Evolutionary conservation across 2,888 invertebrate species (phyloP), one percentile per base, ranked within the genome.

Genomic region (Thymelicus lineola): DNA sequence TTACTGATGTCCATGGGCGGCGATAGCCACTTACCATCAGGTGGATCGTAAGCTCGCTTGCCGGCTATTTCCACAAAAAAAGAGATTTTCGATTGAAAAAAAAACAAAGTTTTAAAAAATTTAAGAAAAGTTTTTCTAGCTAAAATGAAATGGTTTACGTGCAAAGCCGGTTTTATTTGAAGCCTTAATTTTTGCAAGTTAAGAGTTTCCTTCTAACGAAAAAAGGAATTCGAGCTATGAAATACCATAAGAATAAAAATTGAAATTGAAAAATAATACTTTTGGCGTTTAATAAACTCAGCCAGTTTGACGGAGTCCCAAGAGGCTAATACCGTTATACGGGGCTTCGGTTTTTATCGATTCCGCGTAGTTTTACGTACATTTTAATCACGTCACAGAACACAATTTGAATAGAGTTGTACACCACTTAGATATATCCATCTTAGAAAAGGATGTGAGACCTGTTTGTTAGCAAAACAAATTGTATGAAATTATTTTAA

Each of bases 271-370:
- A 70, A 64, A 70, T 70, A 73, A 73, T 73, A 50, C 65, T 46
- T 71, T 63, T 66, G 72, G 70, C 66, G 61, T 75, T 75, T 73
- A 73, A 73, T 73, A 74, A 73, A 74, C 73, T 66, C 75, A 71
- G 72, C 71, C 71, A 66, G 58, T 53, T 71, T 60, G 58, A 61
- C 61, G 71, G 72, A 69, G 65, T 69, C 70, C 71, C 71, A 38
- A 71, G 57, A 63, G 73, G 69, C 60, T 42, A 70, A 74, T 74
- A 74, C 9, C 10, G 28, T 28, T 5, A 28, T 28, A 28, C 28
- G 55, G 55, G 55, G 20, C 28, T 28, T n/a, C 12, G 50, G 10
- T 42, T 64, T 64, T 55, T 74, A 72, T 75, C 73, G 71, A 73
- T 72, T 71, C 70, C 71, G 66, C 71, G 66, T 72, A 66, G 67